Base-by-base conservation (phyloP, 2,888 invertebrate species). In the Melinaea menophilus region DNA sequence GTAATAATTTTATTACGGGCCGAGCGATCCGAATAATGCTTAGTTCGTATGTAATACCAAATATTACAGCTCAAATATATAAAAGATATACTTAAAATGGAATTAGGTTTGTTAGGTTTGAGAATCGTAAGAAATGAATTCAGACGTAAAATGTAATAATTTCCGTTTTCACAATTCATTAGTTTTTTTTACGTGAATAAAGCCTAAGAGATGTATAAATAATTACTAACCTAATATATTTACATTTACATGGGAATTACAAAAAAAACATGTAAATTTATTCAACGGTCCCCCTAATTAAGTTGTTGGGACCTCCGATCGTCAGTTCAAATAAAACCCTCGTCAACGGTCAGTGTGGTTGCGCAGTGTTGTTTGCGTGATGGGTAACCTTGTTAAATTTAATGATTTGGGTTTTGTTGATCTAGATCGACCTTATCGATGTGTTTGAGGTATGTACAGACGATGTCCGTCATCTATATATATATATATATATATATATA, bases 161-260 rank as follows among this genome's bases (percentile, higher is more conserved):
- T 69, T 71, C 71, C 69, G 69, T 72, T 69, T 70, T 72, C 73
- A 71, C 76, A 78, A 79, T 82, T 82, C 79, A 80, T 79, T 83
- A 82, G 75, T 56, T 65, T 60, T 22, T 5, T 0, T 3, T 11
- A 58, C 2, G 13, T 22, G n/a, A 11, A 58, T 58, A 65, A 60
- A 37, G 60, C 34, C 13, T 7, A 58, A 22, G 22, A 22, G 22
- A 22, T 22, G 22, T 22, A 22, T 22, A 22, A 22, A 22, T 22
- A 22, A 22, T 22, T 22, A 22, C 22, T 22, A 22, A 22, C 22
- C 22, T 22, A 22, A 22, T 22, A 22, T 22, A 22, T 45, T n/a
- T 60, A 55, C 31, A 55, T 55, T 60, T 2, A 55, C 5, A 13
- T 48, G 12, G 12, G 45, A 7, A 47, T 56, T 57, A n/a, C n/a